A percentile compares a stretch with the other conserved stretches of the same genome.
Evolutionary conservation across 1,140 invertebrate species (phyloP).

Genomic region (Metaphire vulgaris): DNA sequence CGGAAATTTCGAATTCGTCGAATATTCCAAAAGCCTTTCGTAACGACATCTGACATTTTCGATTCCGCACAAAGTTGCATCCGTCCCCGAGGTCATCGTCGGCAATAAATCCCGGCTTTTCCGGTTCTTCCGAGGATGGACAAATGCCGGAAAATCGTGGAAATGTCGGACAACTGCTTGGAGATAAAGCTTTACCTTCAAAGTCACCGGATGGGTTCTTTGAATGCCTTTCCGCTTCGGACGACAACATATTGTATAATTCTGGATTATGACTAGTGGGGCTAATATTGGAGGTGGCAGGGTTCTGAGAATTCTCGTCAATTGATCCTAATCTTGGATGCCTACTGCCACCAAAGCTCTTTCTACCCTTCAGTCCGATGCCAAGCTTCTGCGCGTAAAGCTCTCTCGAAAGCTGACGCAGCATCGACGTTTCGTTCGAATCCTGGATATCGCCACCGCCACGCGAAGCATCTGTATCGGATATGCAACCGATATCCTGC

Average conservation of each 20-base stretch:
- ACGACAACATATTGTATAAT: neutral
- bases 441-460: no score
- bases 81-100: neutral
- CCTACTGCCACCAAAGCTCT: neutral
- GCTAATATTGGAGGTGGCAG: neutral
- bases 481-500: neutral
- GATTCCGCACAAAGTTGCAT: conserved; percentile 10
- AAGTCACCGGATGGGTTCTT: neutral
- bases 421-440: neutral
- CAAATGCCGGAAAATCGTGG: neutral
- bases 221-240: neutral
- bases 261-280: neutral
- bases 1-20: conserved; percentile 1
- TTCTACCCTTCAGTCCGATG: neutral
- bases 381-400: neutral
- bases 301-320: neutral
- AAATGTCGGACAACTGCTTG: neutral
- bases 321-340: neutral
- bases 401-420: neutral
- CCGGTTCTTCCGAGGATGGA: neutral
- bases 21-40: conserved; percentile 22
- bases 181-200: neutral
- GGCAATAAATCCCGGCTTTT: neutral
- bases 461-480: no score
- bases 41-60: conserved; percentile 18